Base-by-base conservation (phyloP, 2,113 vertebrate species). In the Aspiorhynchus laticeps region DNA sequence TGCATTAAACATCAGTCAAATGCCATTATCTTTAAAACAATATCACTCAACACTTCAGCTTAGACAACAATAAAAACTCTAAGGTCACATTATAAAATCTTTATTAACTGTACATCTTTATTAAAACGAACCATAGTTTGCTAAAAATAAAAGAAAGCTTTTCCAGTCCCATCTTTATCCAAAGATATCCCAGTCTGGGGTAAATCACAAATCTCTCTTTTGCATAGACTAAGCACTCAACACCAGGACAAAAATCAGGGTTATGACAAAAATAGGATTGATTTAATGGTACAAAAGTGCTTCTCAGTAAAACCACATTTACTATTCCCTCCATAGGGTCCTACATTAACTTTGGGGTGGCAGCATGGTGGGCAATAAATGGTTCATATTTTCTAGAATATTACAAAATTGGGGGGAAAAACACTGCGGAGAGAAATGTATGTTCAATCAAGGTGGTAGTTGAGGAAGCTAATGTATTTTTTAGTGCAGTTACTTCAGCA, bases 91-190 rank as follows among this genome's bases (percentile, higher is more conserved):
- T 92, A 93, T 90, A 94, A 94, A 95, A 94, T 69, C 51, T 93
- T 88, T 91, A 81, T 89, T 94, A 86, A 90, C 88, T 92, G 88
- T 87, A 91, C 90, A 92, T 92, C 90, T 93, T 93, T 95, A 92
- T 94, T 94, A 94, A 94, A 95, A 94, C 93, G 67, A 85, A 74
- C 84, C 86, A 73, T 61, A 91, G 93, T 88, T 93, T 69, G 28
- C 56, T 51, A 43, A 82, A 75, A 77, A 81, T 36, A 51, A 63
- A 85, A 43, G 15, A 67, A 43, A 0, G 0, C 26, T 71, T 75
- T 14, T n/a, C 33, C 53, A 59, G 21, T 46, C 11, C 43, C 2
- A 41, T 48, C 53, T 43, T 63, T 21, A 48, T 24, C 53, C 26
- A 41, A 31, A 14, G 31, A 69, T 8, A 75, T 73, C 17, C 51